Base-by-base conservation (phyloP, 2,888 invertebrate genomes). In the Lumbricus terrestris region DNA sequence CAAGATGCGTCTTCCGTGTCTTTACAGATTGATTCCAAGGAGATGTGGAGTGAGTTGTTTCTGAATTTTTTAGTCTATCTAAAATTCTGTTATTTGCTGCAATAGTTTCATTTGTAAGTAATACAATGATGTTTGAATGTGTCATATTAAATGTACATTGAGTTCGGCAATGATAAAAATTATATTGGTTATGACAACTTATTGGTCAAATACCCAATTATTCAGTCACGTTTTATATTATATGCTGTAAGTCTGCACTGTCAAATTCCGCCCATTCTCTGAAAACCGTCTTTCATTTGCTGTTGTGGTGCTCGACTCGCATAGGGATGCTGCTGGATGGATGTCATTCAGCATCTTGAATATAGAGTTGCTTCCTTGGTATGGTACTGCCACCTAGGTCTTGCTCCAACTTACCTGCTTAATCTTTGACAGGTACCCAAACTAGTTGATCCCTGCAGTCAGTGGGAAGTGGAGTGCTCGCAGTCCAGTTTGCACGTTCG, bases 281-380 rank as follows among this genome's bases (percentile, higher is more conserved):
- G 99, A 99, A 95, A 99, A 99, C 95, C 96, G 99, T 69, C 96
- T 99, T 90, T 98, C 99, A 0, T 99, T 99, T 96, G 97, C 97
- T 23, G 98, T 98, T 1, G 97, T 98, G 95, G 97, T 99, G 91
- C 98, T 98, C 95, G 98, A 99, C 94, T 90, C 93, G 85, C 94
- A 95, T 91, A 94, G 97, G 91, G 98, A 98, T 93, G 97, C 98
- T 90, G 97, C 98, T 88, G 98, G 98, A 91, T 96, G 98, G 90
- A 97, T 99, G 93, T 97, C 98, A 94, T 99, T 99, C 95, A 98
- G n/a, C n/a, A n/a, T n/a, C n/a, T n/a, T n/a, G n/a, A n/a, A n/a
- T n/a, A n/a, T n/a, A n/a, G n/a, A n/a, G n/a, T n/a, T n/a, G n/a
- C n/a, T n/a, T n/a, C n/a, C n/a, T n/a, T n/a, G n/a, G n/a, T n/a